These are phyloP conservation scores for Melanotaenia nigrans DNA, from an alignment of 2,797 vertebrate species.

Conservation along the genomic window DNA sequence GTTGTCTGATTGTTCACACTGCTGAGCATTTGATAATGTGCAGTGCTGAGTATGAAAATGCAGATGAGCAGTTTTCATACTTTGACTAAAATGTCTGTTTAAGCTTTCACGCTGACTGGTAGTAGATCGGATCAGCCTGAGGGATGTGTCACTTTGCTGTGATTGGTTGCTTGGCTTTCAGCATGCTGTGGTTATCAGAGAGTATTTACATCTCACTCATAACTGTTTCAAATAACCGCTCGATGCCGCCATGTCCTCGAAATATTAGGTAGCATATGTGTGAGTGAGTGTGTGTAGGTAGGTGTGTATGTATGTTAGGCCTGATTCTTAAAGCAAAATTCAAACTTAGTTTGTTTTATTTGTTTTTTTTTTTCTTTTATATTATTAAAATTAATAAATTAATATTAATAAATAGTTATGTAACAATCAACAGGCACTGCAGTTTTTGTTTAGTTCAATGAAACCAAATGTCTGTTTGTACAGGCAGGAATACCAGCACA, in stretches of 20 bases:
- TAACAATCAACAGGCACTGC: too few relatives aligned
- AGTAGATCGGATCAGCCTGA: neutral
- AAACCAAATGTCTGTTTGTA: too few relatives aligned
- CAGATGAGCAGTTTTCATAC: neutral
- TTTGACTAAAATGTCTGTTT: neutral
- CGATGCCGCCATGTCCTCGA: neutral
- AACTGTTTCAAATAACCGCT: neutral
- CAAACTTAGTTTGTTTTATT: too few relatives aligned
- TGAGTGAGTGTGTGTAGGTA: neutral
- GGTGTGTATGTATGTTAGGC: neutral
- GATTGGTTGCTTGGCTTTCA: neutral
- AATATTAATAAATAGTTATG: too few relatives aligned
- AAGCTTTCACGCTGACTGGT: neutral
- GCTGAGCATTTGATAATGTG: neutral
- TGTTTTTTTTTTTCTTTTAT: too few relatives aligned
- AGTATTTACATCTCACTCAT: neutral
- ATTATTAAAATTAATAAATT: too few relatives aligned
- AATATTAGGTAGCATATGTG: neutral
- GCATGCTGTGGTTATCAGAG: neutral
- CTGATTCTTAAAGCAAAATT: neutral
- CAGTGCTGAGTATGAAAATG: neutral
- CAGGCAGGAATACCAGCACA: too few relatives aligned
- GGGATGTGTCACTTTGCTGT: neutral
- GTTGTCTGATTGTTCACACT: neutral
- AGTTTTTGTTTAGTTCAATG: too few relatives aligned